phyloP scores from a whole-genome alignment of 2,113 vertebrate species.

The Sisor rabdophorus region DNA sequence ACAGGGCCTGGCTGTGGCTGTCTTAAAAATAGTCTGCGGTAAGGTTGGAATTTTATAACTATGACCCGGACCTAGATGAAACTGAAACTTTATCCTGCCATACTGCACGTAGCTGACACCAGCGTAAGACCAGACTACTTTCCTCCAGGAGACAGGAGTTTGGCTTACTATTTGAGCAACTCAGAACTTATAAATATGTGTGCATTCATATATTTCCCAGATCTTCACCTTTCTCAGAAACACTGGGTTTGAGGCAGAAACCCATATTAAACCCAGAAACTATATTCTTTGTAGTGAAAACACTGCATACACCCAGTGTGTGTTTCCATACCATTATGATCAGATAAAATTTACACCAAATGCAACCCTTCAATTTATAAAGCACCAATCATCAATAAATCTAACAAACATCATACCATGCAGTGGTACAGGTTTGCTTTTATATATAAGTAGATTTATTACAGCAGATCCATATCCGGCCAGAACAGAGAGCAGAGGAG shows the following conservation, averaged over 20 bases:
- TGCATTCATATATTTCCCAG: not conserved
- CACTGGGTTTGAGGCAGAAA: not conserved
- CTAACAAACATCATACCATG: too few relatives aligned
- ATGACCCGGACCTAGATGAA: conserved; percentile 53
- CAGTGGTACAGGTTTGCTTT: too few relatives aligned
- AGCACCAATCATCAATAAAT: too few relatives aligned
- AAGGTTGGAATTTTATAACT: conserved; percentile 60
- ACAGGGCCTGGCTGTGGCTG: conserved; percentile 44
- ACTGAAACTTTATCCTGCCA: conserved; percentile 44
- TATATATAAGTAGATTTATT: too few relatives aligned
- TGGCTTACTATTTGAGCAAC: conserved; percentile 23
- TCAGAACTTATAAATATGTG: not conserved
- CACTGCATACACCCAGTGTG: not conserved
- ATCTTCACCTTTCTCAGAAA: not conserved
- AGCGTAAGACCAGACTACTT: conserved; percentile 40
- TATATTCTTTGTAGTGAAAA: not conserved
- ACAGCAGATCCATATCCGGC: too few relatives aligned
- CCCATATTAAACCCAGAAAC: too few relatives aligned
- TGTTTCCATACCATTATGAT: too few relatives aligned
- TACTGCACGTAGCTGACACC: conserved; percentile 51
- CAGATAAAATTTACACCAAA: too few relatives aligned
- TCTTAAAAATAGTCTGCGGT: conserved; percentile 63
- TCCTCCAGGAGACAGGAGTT: conserved; percentile 35
- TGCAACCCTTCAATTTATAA: too few relatives aligned
- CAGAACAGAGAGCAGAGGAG: too few relatives aligned